phyloP scores from a whole-genome alignment of 2,797 vertebrate species.

The Spatula versicolor region DNA sequence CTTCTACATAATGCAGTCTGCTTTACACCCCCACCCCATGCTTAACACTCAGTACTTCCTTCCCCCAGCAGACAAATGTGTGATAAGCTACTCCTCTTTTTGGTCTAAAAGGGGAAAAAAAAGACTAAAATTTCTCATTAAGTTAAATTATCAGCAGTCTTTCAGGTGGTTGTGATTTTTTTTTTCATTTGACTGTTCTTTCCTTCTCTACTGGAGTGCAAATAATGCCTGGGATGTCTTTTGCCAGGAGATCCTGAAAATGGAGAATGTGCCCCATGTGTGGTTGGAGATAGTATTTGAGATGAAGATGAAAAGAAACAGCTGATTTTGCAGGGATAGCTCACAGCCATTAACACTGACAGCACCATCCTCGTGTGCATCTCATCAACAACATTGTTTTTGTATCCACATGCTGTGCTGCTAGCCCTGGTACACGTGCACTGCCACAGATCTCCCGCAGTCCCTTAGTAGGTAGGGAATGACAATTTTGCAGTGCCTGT shows the following conservation, averaged over 20 bases:
- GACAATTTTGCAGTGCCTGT: background rate
- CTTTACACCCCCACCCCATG: background rate
- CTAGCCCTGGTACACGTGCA: accelerated
- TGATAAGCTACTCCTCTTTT: background rate
- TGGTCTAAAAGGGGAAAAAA: background rate
- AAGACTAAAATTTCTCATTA: background rate
- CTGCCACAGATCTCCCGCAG: background rate
- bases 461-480: background rate
- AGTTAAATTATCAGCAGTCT: background rate
- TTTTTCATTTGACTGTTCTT: background rate
- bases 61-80: background rate
- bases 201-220: background rate
- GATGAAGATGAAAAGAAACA: background rate
- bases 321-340: background rate
- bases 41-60: background rate
- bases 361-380: background rate
- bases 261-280: background rate
- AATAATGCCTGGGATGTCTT: background rate
- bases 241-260: background rate
- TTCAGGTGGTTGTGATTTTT: background rate
- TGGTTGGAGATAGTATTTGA: background rate
- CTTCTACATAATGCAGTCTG: background rate
- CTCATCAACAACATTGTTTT: background rate
- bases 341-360: background rate
- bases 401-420: background rate